A percentile compares a stretch with the other conserved stretches of the same genome.
Conservation (phyloP, 1,140 invertebrate genomes). For the Drosophila ficusphila region DNA sequence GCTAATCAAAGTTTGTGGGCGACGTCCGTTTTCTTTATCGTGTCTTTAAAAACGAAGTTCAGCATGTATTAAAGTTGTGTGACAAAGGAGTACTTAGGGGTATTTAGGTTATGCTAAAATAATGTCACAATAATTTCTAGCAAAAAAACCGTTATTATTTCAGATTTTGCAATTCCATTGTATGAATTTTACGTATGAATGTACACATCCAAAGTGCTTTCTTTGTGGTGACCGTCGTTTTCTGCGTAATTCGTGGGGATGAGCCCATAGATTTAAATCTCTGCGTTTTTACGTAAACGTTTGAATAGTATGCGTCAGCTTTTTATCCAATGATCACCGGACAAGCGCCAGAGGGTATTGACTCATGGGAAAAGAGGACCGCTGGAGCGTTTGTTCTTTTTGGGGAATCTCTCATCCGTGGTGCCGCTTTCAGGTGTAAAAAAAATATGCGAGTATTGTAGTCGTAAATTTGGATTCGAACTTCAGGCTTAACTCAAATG, state of each 20-base stretch:
- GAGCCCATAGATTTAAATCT: constrained; percentile 13
- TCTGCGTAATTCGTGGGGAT: constrained; percentile 23
- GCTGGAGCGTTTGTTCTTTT: constrained; percentile 4
- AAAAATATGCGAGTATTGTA: not conserved
- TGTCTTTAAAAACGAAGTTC: too few relatives aligned
- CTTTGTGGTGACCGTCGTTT: constrained; percentile 11
- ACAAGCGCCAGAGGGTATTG: constrained; percentile 22
- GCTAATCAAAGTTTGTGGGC: constrained; percentile 32
- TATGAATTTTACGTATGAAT: not conserved
- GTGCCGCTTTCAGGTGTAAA: constrained; percentile 28
- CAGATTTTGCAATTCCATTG: too few relatives aligned
- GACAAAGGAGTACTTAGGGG: too few relatives aligned
- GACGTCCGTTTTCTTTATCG: not conserved
- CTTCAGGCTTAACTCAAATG: not conserved
- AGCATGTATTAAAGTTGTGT: too few relatives aligned
- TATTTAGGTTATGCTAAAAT: too few relatives aligned
- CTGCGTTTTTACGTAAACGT: not conserved
- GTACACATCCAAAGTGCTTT: not conserved
- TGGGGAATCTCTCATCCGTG: constrained; percentile 24
- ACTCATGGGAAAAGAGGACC: constrained; percentile 29
- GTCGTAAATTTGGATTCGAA: constrained; percentile 26
- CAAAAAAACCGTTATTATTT: too few relatives aligned
- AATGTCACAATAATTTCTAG: too few relatives aligned
- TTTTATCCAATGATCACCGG: not conserved
- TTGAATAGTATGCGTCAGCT: constrained; percentile 24